Conservation (phyloP, 2,888 invertebrate species). For the Steinernema scapterisci region DNA sequence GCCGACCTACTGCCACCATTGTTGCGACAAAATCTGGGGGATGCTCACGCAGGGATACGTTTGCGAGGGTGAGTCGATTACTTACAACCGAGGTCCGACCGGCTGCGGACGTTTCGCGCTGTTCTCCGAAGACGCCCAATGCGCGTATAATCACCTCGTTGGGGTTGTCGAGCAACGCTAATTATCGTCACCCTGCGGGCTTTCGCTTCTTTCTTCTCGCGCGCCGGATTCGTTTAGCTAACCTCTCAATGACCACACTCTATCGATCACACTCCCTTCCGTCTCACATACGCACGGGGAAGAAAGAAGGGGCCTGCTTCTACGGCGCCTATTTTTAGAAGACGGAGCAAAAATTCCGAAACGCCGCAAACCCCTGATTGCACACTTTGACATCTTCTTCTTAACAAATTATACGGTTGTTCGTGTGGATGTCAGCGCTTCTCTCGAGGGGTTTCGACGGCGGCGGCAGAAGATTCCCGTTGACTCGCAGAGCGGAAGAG, state of each 20-base stretch:
- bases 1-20: constrained; percentile 99
- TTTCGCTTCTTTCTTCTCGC: background rate
- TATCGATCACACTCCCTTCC: background rate
- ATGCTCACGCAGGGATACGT: constrained; percentile 99
- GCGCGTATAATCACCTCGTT: background rate
- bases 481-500: too few species aligned
- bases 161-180: background rate
- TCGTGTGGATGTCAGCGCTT: background rate
- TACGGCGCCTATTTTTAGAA: constrained; percentile 12
- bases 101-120: too few species aligned
- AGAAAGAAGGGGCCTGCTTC: too few species aligned
- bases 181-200: constrained; percentile 26
- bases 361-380: constrained; percentile 2
- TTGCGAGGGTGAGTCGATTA: constrained; percentile 86
- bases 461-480: too few species aligned
- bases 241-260: background rate
- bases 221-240: constrained; percentile 1
- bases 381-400: constrained; percentile 12
- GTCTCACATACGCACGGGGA: too few species aligned
- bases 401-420: constrained; percentile 24
- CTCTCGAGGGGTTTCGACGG: background rate
- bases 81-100: background rate
- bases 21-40: constrained; percentile 99
- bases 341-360: constrained; percentile 1
- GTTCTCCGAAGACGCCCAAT: background rate